Evolutionary conservation across 2,888 invertebrate species (phyloP).

Genomic region (Orchesella flavescens): DNA sequence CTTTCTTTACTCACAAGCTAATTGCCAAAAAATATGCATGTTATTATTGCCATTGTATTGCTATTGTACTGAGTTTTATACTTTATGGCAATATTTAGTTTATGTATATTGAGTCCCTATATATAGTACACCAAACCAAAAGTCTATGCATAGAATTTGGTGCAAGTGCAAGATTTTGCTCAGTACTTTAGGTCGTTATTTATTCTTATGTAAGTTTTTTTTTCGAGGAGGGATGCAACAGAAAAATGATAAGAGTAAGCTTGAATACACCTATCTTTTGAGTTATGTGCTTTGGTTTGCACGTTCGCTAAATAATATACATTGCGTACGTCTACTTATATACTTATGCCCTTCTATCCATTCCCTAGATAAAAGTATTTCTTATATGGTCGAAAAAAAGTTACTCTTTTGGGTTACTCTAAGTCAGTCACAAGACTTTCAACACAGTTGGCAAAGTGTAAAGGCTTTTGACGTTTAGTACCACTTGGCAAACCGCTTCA

Average conservation of each 20-base stretch:
- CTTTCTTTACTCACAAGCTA: no score
- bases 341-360: constrained; percentile 40
- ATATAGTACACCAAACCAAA: no score
- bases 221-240: constrained; percentile 10
- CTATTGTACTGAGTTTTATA: no score
- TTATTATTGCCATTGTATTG: no score
- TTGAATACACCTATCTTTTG: not conserved
- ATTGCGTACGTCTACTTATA: not conserved
- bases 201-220: constrained; percentile 5
- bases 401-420: constrained; percentile 38
- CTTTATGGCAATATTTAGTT: no score
- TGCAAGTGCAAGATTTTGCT: no score
- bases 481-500: constrained; percentile 45
- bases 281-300: not conserved
- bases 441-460: constrained; percentile 27
- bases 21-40: no score
- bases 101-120: no score
- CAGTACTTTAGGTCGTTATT: not conserved
- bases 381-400: not conserved
- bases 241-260: constrained; percentile 30
- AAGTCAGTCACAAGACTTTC: constrained; percentile 41
- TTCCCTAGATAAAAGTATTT: constrained; percentile 7
- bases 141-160: no score
- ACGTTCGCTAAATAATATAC: no score
- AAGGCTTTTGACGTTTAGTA: not conserved